phyloP scores from a whole-genome alignment of 92 coral and sea anemone species.

The Actinostola sp. region DNA sequence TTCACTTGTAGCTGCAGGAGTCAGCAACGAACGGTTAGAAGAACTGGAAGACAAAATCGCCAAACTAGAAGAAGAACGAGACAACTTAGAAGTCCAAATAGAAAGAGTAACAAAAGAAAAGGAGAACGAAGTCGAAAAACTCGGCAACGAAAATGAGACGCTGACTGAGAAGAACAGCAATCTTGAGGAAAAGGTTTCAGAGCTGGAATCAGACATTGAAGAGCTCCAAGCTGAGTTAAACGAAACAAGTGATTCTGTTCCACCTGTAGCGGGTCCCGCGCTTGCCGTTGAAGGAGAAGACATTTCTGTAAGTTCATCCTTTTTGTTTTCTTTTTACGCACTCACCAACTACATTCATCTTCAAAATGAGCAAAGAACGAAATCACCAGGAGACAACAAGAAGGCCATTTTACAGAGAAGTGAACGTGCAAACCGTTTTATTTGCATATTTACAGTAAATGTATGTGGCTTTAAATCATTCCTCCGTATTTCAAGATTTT shows the following conservation, averaged over 20 bases:
- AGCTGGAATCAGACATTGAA: slow-evolving; percentile 74
- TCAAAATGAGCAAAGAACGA: no score
- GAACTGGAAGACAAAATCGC: slow-evolving; percentile 87
- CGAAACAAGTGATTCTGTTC: slow-evolving; percentile 70
- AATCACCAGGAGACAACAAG: no score
- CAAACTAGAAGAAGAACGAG: slow-evolving; percentile 78
- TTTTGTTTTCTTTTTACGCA: no score
- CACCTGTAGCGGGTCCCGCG: slow-evolving; percentile 40
- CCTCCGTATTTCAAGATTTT: no score
- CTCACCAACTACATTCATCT: no score
- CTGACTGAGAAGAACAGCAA: slow-evolving; percentile 55
- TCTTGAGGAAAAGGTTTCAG: slow-evolving; percentile 61
- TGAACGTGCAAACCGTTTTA: no score
- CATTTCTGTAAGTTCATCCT: slow-evolving; percentile 57
- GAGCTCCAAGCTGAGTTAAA: slow-evolving; percentile 72
- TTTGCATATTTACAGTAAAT: no score
- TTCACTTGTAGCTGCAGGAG: slow-evolving; percentile 57
- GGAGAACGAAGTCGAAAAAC: slow-evolving; percentile 66
- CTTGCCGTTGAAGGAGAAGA: slow-evolving; percentile 76
- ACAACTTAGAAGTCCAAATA: slow-evolving; percentile 76
- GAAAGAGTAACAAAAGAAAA: slow-evolving; percentile 73
- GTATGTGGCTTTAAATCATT: no score
- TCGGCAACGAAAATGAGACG: slow-evolving; percentile 54
- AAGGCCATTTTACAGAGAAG: no score
- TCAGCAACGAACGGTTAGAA: slow-evolving; percentile 77